Evolutionary conservation across 2,797 vertebrate genomes (phyloP), one percentile per base, ranked within the genome.

Genomic region (Clarias pachynema): DNA sequence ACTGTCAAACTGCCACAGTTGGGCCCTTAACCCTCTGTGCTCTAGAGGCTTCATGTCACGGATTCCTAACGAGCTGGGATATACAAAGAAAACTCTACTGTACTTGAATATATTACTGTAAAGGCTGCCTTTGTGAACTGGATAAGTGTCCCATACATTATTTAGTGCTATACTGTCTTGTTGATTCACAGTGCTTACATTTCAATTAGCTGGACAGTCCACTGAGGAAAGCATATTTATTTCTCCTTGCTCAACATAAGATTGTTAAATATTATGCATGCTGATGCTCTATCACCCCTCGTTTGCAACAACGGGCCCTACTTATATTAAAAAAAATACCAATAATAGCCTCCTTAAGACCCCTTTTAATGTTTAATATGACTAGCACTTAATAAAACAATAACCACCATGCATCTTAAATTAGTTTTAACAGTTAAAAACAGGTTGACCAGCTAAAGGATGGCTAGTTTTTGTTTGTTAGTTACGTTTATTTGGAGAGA

Each of bases 211-310:
- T 70, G 31, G 40, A 70, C 73, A 26, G 29, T 66, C 68, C 68
- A 66, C 44, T 37, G 78, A 85, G 59, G 40, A 74, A 74, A 56
- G 1, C 37, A n/a, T 73, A 7, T 40, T 22, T 49, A 15, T 73
- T 73, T 73, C 70, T 49, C 15, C 40, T 85, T 85, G 69, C 70
- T 73, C 40, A 80, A 63, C 40, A 66, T 65, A 68, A 14, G 59
- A 26, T 65, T 40, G 74, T 85, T 53, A 65, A 81, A 85, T 85
- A 72, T 85, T 85, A 75, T 29, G 77, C 29, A n/a, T 40, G 29
- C 66, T 60, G 16, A 73, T 12, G 78, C 69, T 40, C 34, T 49
- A 73, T n/a, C n/a, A 44, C 40, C 18, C 9, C 68, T 70, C 34
- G 1, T 70, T 70, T 40, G 18, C 34, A 40, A n/a, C 77, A 37